Conservation (phyloP, 2,888 invertebrate species). For the Drosophila fulvimacula region DNA sequence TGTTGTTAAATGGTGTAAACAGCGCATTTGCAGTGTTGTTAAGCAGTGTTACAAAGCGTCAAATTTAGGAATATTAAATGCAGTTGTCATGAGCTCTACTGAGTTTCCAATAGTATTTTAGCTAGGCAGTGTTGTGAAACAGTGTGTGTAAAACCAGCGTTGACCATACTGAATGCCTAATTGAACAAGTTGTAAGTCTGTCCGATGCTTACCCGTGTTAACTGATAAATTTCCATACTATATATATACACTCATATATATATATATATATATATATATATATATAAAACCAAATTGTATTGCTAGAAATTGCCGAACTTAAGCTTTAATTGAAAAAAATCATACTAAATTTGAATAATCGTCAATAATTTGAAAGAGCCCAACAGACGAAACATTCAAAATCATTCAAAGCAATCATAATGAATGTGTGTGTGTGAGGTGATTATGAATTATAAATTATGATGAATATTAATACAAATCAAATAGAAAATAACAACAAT, state of each 20-base stretch:
- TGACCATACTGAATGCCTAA: neutral
- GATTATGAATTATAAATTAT: slow-evolving; percentile 50
- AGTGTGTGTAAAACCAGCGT: neutral
- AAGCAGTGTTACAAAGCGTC: neutral
- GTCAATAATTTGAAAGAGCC: slow-evolving; percentile 54
- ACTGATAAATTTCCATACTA: slow-evolving; percentile 13
- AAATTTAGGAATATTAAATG: neutral
- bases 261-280: neutral
- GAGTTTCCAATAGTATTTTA: neutral
- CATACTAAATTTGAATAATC: slow-evolving; percentile 69
- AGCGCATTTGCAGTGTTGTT: neutral
- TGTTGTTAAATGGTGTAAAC: too few relatives aligned
- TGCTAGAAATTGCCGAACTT: slow-evolving; percentile 48
- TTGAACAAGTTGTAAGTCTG: neutral
- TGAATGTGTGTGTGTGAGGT: slow-evolving; percentile 21
- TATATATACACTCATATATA: neutral
- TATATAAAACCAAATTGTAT: neutral
- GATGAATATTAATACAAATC: slow-evolving; percentile 49
- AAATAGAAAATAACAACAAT: slow-evolving; percentile 43
- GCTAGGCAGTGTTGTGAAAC: neutral
- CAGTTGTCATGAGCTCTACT: neutral
- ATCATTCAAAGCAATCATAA: slow-evolving; percentile 18
- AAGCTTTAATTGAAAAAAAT: slow-evolving; percentile 67
- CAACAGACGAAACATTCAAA: slow-evolving; percentile 30
- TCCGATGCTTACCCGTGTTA: slow-evolving; percentile 46